Percentiles rank a stretch among this genome's conserved stretches.
Evolutionary conservation across 2,888 invertebrate species (phyloP).

Genomic region (Drosophila koepferae): DNA sequence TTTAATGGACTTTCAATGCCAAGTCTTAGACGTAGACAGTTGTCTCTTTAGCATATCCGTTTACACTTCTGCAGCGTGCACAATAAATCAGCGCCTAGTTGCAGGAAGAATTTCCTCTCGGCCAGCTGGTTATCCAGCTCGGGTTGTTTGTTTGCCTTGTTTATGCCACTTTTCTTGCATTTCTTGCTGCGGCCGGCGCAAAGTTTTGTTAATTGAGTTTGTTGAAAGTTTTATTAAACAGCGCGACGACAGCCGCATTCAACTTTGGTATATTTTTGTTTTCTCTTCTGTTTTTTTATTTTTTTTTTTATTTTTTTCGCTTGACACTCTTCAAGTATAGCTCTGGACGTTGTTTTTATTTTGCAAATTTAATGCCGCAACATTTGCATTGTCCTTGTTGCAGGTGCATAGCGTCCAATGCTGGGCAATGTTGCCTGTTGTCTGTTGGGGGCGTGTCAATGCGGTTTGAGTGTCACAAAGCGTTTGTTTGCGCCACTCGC

Average conservation of each 20-base stretch:
- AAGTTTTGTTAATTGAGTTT: slow-evolving; percentile 80
- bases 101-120: slow-evolving; percentile 17
- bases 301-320: neutral
- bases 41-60: slow-evolving; percentile 70
- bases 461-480: slow-evolving; percentile 46
- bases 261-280: slow-evolving; percentile 52
- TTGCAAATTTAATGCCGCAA: slow-evolving; percentile 45
- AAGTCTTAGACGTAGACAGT: slow-evolving; percentile 40
- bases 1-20: slow-evolving; percentile 82
- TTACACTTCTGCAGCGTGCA: slow-evolving; percentile 70
- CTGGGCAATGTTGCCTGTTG: slow-evolving; percentile 16
- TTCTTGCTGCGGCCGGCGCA: slow-evolving; percentile 76
- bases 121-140: slow-evolving; percentile 38
- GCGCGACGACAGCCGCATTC: slow-evolving; percentile 68
- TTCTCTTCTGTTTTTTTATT: slow-evolving; percentile 5
- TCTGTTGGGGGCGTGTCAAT: slow-evolving; percentile 34
- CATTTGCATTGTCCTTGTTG: slow-evolving; percentile 25
- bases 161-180: slow-evolving; percentile 81
- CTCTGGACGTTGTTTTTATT: slow-evolving; percentile 21
- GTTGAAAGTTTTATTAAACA: slow-evolving; percentile 81
- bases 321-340: slow-evolving; percentile 16
- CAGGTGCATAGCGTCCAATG: slow-evolving; percentile 29
- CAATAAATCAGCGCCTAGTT: slow-evolving; percentile 81
- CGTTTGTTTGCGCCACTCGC: slow-evolving; percentile 34
- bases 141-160: slow-evolving; percentile 77